Base-by-base conservation (phyloP, 2,888 invertebrate species). In the Petrophora chlorosata region DNA sequence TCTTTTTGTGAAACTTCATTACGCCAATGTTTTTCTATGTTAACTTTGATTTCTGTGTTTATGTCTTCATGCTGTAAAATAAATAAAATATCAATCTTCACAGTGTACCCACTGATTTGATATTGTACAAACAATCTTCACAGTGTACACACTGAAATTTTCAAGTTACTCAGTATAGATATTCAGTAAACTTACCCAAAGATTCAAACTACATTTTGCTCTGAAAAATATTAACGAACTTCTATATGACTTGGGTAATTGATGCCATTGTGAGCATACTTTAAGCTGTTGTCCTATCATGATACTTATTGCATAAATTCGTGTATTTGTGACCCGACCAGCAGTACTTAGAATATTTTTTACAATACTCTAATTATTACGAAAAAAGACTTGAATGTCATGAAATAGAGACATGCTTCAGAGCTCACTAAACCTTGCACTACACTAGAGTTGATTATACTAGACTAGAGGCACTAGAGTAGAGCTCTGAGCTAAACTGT, bases 11-110 rank as follows among this genome's bases (percentile, higher is more conserved):
- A 67, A 0, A 93, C 75, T 57, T 92, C 91, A 38, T 90, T 71
- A 29, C 85, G 79, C 96, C 96, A 97, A 70, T 94, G 91, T 9
- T 86, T 79, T 83, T 97, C 96, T 45, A 96, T 95, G 61, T 92
- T 85, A 44, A 92, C 91, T 81, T 95, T 96, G 0, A 94, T 85
- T 40, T 92, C 82, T 26, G 91, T 87, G 34, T 90, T 88, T 32
- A 94, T 70, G 53, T 94, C 92, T 61, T 91, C 78, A 51, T 91
- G 77, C 94, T 92, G 61, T 14, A 78, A 35, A 2, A 48, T 9
- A 28, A 36, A 34, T 13, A 22, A 7, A 13, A 14, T 0, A 9
- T 19, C 28, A 13, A 9, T 3, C 30, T 15, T n/a, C 15, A 23
- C 14, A 12, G 23, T n/a, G 1, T 23, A 3, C n/a, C n/a, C n/a